A percentile compares a stretch with the other conserved stretches of the same genome.
phyloP scores from a whole-genome alignment of 2,113 vertebrate species.

The Dermatemys mawii region DNA sequence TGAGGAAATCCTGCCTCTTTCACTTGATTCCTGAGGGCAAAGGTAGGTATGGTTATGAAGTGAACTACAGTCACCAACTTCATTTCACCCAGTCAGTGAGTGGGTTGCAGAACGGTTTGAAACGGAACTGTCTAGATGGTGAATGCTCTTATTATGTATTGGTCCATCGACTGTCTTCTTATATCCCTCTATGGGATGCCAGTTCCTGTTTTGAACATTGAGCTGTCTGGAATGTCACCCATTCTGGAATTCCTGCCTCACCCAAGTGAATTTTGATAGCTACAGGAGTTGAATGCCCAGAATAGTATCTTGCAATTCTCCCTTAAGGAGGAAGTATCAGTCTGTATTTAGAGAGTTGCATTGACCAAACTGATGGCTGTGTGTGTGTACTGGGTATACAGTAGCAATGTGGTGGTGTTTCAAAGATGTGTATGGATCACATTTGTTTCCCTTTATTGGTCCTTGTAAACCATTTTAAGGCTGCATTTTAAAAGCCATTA shows the following conservation, averaged over 20 bases:
- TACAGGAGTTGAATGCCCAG: accelerated
- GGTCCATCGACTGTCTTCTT: accelerated
- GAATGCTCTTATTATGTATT: not conserved
- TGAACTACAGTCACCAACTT: not conserved
- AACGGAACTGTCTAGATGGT: not conserved
- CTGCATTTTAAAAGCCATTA: constrained; percentile 41
- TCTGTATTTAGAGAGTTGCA: accelerated
- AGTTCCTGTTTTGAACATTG: accelerated
- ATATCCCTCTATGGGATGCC: not conserved
- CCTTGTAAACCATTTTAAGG: constrained; percentile 4
- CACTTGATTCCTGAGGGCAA: not conserved
- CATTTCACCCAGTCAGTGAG: too few species aligned
- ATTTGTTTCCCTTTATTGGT: not conserved
- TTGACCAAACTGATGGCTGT: accelerated
- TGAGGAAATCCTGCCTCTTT: not conserved
- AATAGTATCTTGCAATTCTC: accelerated
- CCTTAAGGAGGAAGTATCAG: not conserved
- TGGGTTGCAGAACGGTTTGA: not conserved
- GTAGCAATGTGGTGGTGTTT: accelerated
- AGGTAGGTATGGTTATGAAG: not conserved
- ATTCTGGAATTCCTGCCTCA: accelerated
- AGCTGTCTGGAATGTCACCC: not conserved
- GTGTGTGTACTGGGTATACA: not conserved
- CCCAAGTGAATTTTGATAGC: not conserved
- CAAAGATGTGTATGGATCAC: not conserved